A percentile compares a stretch with the other conserved stretches of the same genome.
Conservation (phyloP, 2,888 invertebrate species). For the Caenorhabditis wallacei region DNA sequence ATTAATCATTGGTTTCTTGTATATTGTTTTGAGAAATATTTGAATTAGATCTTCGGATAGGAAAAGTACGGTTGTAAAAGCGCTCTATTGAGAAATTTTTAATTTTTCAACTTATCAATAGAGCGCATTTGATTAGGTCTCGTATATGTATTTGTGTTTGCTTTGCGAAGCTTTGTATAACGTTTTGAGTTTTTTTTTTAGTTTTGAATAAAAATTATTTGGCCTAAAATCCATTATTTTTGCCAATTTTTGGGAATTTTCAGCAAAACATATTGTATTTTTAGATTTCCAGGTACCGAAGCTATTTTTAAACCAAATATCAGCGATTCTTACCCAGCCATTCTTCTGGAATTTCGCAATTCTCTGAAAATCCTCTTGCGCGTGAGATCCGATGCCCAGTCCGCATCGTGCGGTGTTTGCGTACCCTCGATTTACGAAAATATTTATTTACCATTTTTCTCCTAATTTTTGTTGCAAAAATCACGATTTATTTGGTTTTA, state of each 20-base stretch:
- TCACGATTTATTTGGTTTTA: slow-evolving; percentile 1
- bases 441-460: slow-evolving; percentile 10
- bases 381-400: slow-evolving; percentile 12
- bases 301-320: neutral
- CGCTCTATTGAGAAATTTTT: neutral
- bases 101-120: no score
- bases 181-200: no score
- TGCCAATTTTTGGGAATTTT: no score
- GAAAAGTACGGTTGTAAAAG: slow-evolving; percentile 30
- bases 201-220: no score
- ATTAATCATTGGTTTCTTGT: slow-evolving; percentile 35
- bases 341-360: slow-evolving; percentile 15
- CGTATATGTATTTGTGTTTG: no score
- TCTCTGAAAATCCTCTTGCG: neutral
- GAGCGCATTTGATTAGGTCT: no score
- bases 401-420: slow-evolving; percentile 37
- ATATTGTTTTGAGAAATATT: slow-evolving; percentile 1
- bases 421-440: slow-evolving; percentile 1
- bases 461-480: slow-evolving; percentile 10
- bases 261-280: neutral
- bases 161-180: no score
- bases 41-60: slow-evolving; percentile 1
- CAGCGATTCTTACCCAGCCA: neutral
- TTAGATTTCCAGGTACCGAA: neutral
- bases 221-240: no score